Conservation (phyloP, 30 jellyfish, hydroid and myxozoan genomes). For the Hydractinia symbiolongicarpus region DNA sequence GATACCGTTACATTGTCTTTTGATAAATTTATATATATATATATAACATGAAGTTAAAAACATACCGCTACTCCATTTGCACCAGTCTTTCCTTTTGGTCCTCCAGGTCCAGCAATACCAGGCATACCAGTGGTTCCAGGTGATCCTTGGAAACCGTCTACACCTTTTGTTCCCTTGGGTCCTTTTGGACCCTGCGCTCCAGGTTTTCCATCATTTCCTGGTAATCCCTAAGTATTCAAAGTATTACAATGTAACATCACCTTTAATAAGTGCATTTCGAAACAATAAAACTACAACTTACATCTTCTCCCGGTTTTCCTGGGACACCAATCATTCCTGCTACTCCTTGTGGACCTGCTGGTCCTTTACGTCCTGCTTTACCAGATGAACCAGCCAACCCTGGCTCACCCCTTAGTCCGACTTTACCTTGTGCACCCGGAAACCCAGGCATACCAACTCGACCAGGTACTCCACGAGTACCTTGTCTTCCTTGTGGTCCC, state of each 20-base stretch:
- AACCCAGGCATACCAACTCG: constrained; percentile 71
- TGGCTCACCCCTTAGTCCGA: constrained; percentile 57
- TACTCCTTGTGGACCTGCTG: constrained; percentile 69
- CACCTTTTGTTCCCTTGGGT: constrained; percentile 35
- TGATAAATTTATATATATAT: neutral
- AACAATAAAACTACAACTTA: constrained; percentile 26
- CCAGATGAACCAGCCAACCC: constrained; percentile 37
- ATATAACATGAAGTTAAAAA: neutral
- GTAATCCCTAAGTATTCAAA: constrained; percentile 35
- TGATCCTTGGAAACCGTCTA: constrained; percentile 34
- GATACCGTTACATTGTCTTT: no score
- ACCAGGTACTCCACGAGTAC: constrained; percentile 54
- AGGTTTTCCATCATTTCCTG: constrained; percentile 52
- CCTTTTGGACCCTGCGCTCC: constrained; percentile 34
- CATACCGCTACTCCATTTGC: constrained; percentile 40
- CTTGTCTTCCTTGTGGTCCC: constrained; percentile 65
- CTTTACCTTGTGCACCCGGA: constrained; percentile 64
- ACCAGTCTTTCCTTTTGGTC: constrained; percentile 48
- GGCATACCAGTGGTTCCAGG: constrained; percentile 43
- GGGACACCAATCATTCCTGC: constrained; percentile 42
- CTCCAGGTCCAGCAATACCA: constrained; percentile 46
- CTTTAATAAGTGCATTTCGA: neutral
- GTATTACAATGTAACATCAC: neutral
- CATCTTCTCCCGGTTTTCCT: constrained; percentile 75
- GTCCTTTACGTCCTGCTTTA: constrained; percentile 32